These are phyloP conservation scores for Prinia subflava DNA, from an alignment of 2,113 vertebrate species.

Conservation along the genomic window DNA sequence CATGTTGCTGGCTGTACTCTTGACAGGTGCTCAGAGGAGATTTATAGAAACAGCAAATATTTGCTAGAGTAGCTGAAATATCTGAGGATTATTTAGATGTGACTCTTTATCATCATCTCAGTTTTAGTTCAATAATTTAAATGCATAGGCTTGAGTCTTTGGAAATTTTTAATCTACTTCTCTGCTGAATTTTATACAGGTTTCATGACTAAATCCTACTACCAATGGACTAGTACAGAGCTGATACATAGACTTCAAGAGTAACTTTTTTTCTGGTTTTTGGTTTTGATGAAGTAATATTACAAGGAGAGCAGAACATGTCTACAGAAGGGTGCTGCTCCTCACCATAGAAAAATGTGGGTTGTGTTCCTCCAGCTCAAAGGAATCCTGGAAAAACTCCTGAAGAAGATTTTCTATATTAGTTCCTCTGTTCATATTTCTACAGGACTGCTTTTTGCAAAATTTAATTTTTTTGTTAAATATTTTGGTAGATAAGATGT, in stretches of 20 bases:
- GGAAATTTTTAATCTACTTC: constrained; percentile 4
- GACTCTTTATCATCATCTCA: constrained; percentile 17
- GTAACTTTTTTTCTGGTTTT: neutral
- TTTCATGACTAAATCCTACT: neutral
- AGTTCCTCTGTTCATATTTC: neutral
- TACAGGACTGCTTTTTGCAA: neutral
- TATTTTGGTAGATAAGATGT: neutral
- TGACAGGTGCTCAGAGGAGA: constrained; percentile 42
- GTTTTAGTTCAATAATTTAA: constrained; percentile 34
- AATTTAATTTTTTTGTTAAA: neutral
- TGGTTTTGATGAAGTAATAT: neutral
- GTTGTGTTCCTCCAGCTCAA: neutral
- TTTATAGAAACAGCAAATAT: constrained; percentile 49
- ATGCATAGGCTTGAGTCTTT: neutral
- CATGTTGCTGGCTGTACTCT: neutral
- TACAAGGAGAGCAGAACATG: neutral
- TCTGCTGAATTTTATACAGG: neutral
- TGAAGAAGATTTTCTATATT: neutral
- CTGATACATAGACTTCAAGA: neutral
- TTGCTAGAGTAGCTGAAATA: constrained; percentile 30
- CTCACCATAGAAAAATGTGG: neutral
- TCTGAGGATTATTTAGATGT: constrained; percentile 42
- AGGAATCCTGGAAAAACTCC: neutral
- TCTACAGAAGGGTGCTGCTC: neutral
- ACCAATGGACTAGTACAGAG: neutral